Base-by-base conservation (phyloP, 2,888 invertebrate species). In the Hirtodrosophila alboralis region DNA sequence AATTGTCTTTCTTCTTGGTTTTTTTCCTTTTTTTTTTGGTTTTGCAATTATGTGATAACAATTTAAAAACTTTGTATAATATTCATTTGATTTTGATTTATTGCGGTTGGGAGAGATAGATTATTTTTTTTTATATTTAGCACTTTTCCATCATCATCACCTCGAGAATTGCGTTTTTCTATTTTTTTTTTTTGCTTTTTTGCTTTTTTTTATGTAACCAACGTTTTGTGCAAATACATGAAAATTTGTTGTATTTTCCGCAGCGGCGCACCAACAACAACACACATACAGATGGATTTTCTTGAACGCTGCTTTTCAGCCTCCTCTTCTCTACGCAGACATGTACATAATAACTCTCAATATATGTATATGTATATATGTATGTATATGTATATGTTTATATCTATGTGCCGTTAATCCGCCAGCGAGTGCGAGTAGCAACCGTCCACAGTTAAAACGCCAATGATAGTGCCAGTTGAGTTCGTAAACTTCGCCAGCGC, bases 381-480 rank as follows among this genome's bases (percentile, higher is more conserved):
- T 48, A 30, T 70, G 34, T 63, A 16, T 62, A 36, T 64, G 38
- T 37, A 64, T 56, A 43, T 58, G 36, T 79, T 34, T 63, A 48
- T 75, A 53, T 71, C 44, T 69, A 60, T 74, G 48, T 78, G 76
- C 78, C 76, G 86, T 86, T 81, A 88, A 87, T 88, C 87, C 89
- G 87, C 84, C 73, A 75, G 69, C 87, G 83, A 86, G 60, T 80
- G 72, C 83, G 87, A 84, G 76, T 78, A 84, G 83, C 87, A 86
- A 87, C 89, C 87, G 90, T 89, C 88, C 88, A 89, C 89, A 89
- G 90, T 89, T 90, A 88, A 90, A 90, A 89, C 90, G 89, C 90
- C 90, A 90, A 90, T 90, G 90, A 87, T 88, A 87, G 86, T 84
- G 81, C 60, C 74, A 68, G 65, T 40, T 54, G 48, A 59, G 47